A percentile compares a stretch with the other conserved stretches of the same genome.
Conservation (phyloP, 1,140 invertebrate species). For the Penaeus indicus region DNA sequence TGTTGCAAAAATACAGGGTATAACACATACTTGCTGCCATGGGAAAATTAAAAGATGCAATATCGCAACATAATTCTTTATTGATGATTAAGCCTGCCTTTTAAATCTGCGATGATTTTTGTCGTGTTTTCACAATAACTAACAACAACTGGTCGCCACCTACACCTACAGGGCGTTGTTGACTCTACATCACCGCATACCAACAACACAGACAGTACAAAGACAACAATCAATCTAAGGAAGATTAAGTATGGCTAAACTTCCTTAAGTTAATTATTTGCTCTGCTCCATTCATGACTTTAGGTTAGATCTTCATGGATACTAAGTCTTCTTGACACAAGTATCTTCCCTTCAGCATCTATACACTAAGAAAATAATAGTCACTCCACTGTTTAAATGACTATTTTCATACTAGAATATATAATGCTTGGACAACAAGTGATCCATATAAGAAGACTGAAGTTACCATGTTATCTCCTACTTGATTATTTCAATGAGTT, state of each 20-base stretch:
- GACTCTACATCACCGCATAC: conserved; percentile 35
- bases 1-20: neutral
- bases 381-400: no score
- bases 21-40: neutral
- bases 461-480: neutral
- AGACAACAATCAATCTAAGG: conserved; percentile 9
- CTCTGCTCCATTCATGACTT: no score
- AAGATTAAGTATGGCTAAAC: conserved; percentile 10
- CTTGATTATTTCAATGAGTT: conserved; percentile 47
- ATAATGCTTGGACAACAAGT: no score
- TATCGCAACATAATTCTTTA: conserved; percentile 62
- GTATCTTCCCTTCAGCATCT: no score
- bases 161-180: conserved; percentile 25
- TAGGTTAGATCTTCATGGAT: no score
- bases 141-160: conserved; percentile 52
- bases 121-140: conserved; percentile 60
- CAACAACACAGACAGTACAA: neutral
- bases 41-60: conserved; percentile 11
- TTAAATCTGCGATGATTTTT: conserved; percentile 61
- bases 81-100: conserved; percentile 63
- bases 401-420: no score
- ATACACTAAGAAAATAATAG: no score
- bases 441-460: no score
- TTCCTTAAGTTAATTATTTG: neutral
- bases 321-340: no score